Base-by-base conservation (phyloP, 2,113 vertebrate genomes). In the Athene noctua region DNA sequence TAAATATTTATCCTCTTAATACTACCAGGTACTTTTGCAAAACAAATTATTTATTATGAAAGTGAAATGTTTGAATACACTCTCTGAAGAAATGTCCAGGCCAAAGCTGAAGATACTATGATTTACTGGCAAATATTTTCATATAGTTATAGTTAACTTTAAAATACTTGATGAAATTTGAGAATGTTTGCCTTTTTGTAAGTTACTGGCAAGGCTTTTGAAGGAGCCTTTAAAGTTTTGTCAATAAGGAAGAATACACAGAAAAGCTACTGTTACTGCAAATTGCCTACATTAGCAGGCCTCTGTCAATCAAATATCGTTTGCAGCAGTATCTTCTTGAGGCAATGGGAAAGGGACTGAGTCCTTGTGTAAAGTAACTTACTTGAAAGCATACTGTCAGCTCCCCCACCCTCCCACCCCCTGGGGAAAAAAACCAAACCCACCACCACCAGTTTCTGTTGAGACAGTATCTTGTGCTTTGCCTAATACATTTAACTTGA, bases 401-500 rank as follows among this genome's bases (percentile, higher is more conserved):
- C 5, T 11, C 7, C 26, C 36, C 30, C 8, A 12, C 13, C 12
- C 7, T 4, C 2, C 4, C 15, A 16, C 15, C 16, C 44, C 44
- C 44, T 17, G 7, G 7, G 7, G 16, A 57, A 21, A 84, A 57
- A 32, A 9, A 9, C 34, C 16, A 16, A 46, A 10, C 15, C 11
- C 42, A 38, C 6, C 32, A 57, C 22, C 34, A 67, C 6, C n/a
- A 68, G 12, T 74, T 92, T 66, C 27, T 79, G 19, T 72, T 91
- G 57, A 65, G 46, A 52, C 55, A 38, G 32, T 87, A 26, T 57
- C 22, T 78, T 75, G 29, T 82, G 62, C 57, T 94, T 82, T 87
- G 77, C 80, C 80, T 91, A 85, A 91, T 86, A 55, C 13, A 3
- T 79, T 86, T 67, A 94, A 94, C 80, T 93, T 93, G 84, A 97